Percentiles rank a stretch among this genome's conserved stretches.
These are phyloP conservation scores for Heterodera filipjevi DNA, from an alignment of 2,888 invertebrate genomes.

Conservation along the genomic window DNA sequence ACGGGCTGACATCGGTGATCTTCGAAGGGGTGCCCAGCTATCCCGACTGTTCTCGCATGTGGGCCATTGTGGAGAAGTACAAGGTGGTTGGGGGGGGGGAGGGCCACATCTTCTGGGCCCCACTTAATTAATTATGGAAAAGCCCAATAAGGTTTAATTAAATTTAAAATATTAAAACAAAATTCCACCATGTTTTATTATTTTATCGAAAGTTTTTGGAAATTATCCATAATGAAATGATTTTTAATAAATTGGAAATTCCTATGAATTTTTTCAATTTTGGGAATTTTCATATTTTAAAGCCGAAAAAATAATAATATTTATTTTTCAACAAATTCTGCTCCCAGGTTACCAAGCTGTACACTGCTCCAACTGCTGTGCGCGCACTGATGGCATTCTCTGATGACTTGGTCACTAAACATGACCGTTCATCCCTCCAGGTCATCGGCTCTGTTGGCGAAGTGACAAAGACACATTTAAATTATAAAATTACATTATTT, in stretches of 20 bases:
- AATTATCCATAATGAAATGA: too few species aligned
- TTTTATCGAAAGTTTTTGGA: too few species aligned
- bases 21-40: slow-evolving; percentile 91
- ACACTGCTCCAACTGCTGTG: slow-evolving; percentile 97
- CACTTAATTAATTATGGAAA: too few species aligned
- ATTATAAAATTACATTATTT: neutral
- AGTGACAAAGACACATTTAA: slow-evolving; percentile 34
- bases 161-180: too few species aligned
- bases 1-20: slow-evolving; percentile 89
- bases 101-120: too few species aligned
- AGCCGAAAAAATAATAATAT: neutral
- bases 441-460: slow-evolving; percentile 96
- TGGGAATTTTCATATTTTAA: too few species aligned
- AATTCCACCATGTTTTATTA: too few species aligned
- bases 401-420: slow-evolving; percentile 80
- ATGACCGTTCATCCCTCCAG: slow-evolving; percentile 72
- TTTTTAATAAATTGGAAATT: too few species aligned
- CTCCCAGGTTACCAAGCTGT: slow-evolving; percentile 80
- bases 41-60: slow-evolving; percentile 87
- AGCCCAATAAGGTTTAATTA: too few species aligned
- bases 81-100: too few species aligned
- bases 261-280: too few species aligned
- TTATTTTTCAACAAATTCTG: neutral
- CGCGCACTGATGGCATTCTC: slow-evolving; percentile 93
- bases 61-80: slow-evolving; percentile 90